These are phyloP conservation scores for Brevimyrus niger DNA, from an alignment of 2,113 vertebrate species.

Conservation along the genomic window DNA sequence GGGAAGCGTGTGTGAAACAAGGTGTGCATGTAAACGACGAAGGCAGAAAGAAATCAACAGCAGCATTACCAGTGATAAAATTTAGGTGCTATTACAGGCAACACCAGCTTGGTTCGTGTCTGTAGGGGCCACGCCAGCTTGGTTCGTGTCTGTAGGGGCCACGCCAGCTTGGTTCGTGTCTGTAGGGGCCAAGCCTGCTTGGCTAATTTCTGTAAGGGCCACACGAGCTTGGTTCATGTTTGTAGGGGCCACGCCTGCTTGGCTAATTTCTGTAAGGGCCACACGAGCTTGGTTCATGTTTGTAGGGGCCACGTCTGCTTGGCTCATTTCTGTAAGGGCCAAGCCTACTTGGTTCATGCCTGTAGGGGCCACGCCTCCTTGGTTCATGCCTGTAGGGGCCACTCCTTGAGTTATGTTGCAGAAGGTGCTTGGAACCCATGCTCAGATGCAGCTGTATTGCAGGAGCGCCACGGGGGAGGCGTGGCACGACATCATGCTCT, in stretches of 20 bases:
- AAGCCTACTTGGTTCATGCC: background rate
- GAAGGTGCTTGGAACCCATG: background rate
- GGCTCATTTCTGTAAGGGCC: background rate
- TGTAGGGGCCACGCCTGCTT: background rate
- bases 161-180: background rate
- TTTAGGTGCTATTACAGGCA: background rate
- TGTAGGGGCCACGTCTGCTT: background rate
- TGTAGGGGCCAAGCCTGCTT: background rate
- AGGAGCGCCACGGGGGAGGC: constrained; percentile 96
- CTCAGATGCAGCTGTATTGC: background rate
- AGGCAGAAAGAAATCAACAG: background rate
- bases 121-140: background rate
- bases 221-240: too few species aligned
- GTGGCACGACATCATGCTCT: constrained; percentile 97
- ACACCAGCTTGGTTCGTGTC: background rate
- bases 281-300: background rate
- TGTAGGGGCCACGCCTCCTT: background rate
- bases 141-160: background rate
- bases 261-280: background rate
- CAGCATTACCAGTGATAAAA: background rate
- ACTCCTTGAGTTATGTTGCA: background rate
- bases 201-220: background rate
- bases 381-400: background rate
- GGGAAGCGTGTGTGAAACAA: background rate
- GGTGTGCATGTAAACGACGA: background rate